Base-by-base conservation (phyloP, 2,888 invertebrate genomes). In the Leuctra nigra region DNA sequence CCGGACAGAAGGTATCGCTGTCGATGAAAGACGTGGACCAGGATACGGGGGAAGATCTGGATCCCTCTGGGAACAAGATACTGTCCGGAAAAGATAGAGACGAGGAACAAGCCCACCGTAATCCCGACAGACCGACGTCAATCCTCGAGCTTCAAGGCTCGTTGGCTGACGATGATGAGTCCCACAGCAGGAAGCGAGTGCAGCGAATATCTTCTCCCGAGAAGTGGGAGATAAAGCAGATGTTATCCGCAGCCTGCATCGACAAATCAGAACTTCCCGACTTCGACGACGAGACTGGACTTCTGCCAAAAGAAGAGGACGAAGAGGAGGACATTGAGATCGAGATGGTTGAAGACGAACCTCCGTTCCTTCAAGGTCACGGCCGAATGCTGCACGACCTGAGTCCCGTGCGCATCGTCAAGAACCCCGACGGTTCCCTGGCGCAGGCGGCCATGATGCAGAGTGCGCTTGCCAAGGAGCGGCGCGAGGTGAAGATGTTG, bases 391-490 rank as follows among this genome's bases (percentile, higher is more conserved):
- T 92, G 0, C 90, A 94, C 63, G 96, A 97, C 69, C 77, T 97
- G 2, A 94, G 93, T 57, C 97, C 97, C 0, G 95, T 81, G 16
- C 73, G 81, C 62, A 97, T 98, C 62, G 94, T 98, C 0, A 97
- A 97, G 76, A 99, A 99, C 78, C 99, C 99, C 0, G 99, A 99
- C 71, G 99, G 99, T 0, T 97, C 97, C 0, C 73, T 99, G 20
- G 98, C 98, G 0, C 99, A 99, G 72, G 96, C 99, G 0, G 99
- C 99, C 0, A 96, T 99, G 93, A 99, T 96, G 96, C 99, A 99
- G 72, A 92, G 91, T 11, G 99, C 99, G 0, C 71, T 99, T 41
- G 91, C 98, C 0, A 99, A 99, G 68, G 99, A 99, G 70, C 78
- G 99, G 53, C 76, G 98, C 44, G 99, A 99, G 70, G 84, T 91